Evolutionary conservation across 2,888 invertebrate species (phyloP), one percentile per base, ranked within the genome.

Genomic region (Euphydryas editha): DNA sequence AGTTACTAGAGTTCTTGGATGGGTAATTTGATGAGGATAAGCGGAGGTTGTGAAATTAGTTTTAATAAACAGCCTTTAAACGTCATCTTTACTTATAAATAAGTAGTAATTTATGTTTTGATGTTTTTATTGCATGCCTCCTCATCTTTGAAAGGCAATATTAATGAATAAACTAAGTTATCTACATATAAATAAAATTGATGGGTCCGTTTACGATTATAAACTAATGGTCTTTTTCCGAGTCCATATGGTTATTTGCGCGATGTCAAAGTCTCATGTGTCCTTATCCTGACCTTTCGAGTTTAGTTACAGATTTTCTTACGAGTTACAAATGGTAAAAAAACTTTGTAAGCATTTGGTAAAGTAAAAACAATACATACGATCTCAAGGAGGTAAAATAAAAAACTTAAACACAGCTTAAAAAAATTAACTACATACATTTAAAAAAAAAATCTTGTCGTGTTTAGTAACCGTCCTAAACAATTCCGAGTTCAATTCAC

Each of bases 1-100:
- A 86, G 81, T 42, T 75, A 77, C 70, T 24, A 51, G 51, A 51
- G 24, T 86, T 82, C 84, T 83, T 68, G 73, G 82, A 82, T 82
- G 77, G 71, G 79, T 75, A 82, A 85, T 83, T 84, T 82, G 79
- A 79, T 73, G 72, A 75, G 78, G 75, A 78, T 77, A 75, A 72
- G 58, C 77, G 68, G 67, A 68, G 67, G 72, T 82, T 81, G 73
- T 72, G 74, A 75, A 81, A 79, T 80, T 65, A 72, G 72, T 68
- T 67, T 65, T 71, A 69, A 70, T 71, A 71, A 69, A 67, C 63
- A 65, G 30, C 39, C 24, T 24, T 56, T 69, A 61, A 49, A 56
- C 36, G 18, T 51, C 36, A 59, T 49, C 42, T 58, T 58, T 17
- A 57, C 13, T 17, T 21, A 24, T 51, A 55, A 57, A 57, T 37